phyloP scores from a whole-genome alignment of 2,888 invertebrate genomes.

The Pocota personata region DNA sequence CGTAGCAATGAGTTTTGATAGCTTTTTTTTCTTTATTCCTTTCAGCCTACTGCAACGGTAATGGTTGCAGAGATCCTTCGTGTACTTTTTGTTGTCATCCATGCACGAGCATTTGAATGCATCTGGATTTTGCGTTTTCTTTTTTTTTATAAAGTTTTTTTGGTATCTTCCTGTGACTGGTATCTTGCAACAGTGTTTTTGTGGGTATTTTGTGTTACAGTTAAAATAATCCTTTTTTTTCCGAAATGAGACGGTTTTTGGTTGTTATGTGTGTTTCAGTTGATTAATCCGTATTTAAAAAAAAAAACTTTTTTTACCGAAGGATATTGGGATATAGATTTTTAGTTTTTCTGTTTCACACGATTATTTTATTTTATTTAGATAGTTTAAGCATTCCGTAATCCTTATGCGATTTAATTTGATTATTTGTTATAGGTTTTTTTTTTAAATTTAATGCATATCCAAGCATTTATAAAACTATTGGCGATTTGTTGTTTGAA shows the following conservation, averaged over 20 bases:
- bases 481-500: slow-evolving; percentile 40
- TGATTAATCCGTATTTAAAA: slow-evolving; percentile 46
- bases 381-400: slow-evolving; percentile 15
- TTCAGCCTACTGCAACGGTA: slow-evolving; percentile 70
- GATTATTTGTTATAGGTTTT: background rate
- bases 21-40: slow-evolving; percentile 35
- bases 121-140: slow-evolving; percentile 55
- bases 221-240: background rate
- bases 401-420: slow-evolving; percentile 1
- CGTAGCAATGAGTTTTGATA: slow-evolving; percentile 45
- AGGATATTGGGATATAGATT: background rate
- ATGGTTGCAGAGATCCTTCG: slow-evolving; percentile 69
- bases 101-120: slow-evolving; percentile 69
- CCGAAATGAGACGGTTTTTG: background rate
- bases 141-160: slow-evolving; percentile 6
- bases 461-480: slow-evolving; percentile 49
- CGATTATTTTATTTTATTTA: background rate
- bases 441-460: slow-evolving; percentile 19
- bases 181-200: slow-evolving; percentile 1
- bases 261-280: background rate
- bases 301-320: background rate
- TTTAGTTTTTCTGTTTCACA: slow-evolving; percentile 1
- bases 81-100: slow-evolving; percentile 67
- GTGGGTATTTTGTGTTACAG: background rate
- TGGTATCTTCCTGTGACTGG: background rate